A percentile compares a stretch with the other conserved stretches of the same genome.
Evolutionary conservation across 2,113 vertebrate species (phyloP).

Genomic region (Anhinga rufa): DNA sequence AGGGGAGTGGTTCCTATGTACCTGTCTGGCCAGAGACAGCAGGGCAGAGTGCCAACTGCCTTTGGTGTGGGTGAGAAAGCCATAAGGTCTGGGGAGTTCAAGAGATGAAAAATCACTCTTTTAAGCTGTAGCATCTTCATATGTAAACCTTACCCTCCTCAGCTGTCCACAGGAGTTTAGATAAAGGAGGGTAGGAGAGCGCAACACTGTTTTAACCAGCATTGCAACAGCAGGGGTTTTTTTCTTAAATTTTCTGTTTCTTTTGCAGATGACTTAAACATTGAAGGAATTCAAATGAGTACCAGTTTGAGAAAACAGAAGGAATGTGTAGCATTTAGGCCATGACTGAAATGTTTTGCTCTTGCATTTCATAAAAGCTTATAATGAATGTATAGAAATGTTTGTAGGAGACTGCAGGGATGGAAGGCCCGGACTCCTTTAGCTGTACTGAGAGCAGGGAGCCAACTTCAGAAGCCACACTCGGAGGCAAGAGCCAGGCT

Average conservation of each 20-base stretch:
- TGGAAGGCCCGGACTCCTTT: too few relatives aligned
- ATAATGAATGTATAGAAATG: background rate
- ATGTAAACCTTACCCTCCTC: background rate
- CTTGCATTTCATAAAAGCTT: background rate
- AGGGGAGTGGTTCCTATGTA: background rate
- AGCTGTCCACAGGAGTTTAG: background rate
- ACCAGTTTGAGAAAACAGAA: background rate
- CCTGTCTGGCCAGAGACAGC: background rate
- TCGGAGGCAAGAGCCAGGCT: too few relatives aligned
- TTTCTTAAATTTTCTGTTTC: background rate
- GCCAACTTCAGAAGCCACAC: too few relatives aligned
- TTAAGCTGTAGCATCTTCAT: background rate
- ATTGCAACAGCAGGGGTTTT: background rate
- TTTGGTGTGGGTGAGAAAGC: background rate
- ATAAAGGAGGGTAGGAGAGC: background rate
- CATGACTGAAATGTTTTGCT: background rate
- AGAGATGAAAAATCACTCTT: background rate
- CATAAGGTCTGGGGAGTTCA: background rate
- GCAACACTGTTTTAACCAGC: background rate
- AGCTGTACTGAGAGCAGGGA: too few relatives aligned
- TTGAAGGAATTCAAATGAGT: background rate
- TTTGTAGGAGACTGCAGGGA: background rate
- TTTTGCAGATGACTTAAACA: background rate
- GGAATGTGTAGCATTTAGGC: background rate
- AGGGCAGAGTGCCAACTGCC: background rate